Percentiles rank a stretch among this genome's conserved stretches.
Evolutionary conservation across 2,113 vertebrate species (phyloP).

Genomic region (Vidua chalybeata): DNA sequence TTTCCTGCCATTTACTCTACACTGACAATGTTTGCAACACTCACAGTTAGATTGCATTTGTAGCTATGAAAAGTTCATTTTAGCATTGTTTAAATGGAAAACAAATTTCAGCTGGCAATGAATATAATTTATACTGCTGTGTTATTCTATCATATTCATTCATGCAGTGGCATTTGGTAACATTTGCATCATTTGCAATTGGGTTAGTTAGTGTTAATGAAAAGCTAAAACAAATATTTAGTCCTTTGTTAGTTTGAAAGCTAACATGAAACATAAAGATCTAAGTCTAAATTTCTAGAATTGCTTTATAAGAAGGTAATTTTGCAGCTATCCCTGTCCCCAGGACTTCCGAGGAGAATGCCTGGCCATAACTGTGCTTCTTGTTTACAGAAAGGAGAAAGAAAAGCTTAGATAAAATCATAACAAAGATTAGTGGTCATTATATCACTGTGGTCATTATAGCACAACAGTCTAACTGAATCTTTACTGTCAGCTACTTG

Average conservation of each 20-base stretch:
- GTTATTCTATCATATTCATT: background rate
- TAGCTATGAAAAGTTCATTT: background rate
- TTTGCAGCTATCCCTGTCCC: background rate
- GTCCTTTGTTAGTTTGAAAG: background rate
- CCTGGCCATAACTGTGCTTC: background rate
- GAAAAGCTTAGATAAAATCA: conserved; percentile 9
- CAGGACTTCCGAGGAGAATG: background rate
- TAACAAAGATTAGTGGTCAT: background rate
- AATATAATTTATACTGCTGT: background rate
- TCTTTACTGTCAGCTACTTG: conserved; percentile 11
- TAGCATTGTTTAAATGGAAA: conserved; percentile 7
- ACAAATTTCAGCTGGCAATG: background rate
- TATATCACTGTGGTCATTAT: background rate
- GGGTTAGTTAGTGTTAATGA: background rate
- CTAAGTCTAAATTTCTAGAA: background rate
- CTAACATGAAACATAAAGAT: background rate
- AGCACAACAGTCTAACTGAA: conserved; percentile 12
- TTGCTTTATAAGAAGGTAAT: background rate
- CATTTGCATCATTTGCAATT: background rate
- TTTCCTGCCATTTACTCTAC: background rate
- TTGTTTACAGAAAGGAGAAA: conserved; percentile 6
- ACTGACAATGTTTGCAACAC: background rate
- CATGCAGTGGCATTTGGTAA: background rate
- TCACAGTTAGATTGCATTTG: background rate
- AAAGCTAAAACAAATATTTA: background rate